Evolutionary conservation across 1,140 invertebrate genomes (phyloP), one percentile per base, ranked within the genome.

Genomic region (Bombus fervidus): DNA sequence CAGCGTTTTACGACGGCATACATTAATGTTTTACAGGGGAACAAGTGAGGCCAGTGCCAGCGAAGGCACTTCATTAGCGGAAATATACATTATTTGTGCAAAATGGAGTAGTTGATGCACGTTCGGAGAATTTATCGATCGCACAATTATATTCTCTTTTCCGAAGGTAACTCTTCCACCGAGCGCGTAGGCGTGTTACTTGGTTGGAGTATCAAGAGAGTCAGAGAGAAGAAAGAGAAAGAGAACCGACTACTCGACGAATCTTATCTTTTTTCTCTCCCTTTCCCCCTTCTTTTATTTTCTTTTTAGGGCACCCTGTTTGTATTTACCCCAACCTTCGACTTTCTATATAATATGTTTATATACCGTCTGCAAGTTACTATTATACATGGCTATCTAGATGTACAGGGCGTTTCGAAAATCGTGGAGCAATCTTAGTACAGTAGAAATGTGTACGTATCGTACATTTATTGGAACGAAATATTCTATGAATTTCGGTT

Each of bases 281-380:
- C 31, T 37, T 62, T 83, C 80, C 88, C 90, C 22, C 25, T 31
- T 31, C 64, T 25, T 68, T 68, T 68, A 68, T 83, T 89, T 86
- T 89, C 88, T 91, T 91, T 91, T 83, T 68, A 74, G 81, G 69
- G 86, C 91, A 91, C 85, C 83, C 87, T 82, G 82, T 91, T 88
- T 87, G 89, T 90, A 79, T 47, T 68, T 78, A 68, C 85, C 53
- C 83, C 75, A 81, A 78, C 76, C 81, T 28, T 82, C 81, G 64
- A 80, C 80, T 84, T 77, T 87, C 76, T 74, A 77, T 90, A 82
- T 90, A 91, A 91, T 88, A 89, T 86, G 85, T 91, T 86, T 91
- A 91, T 91, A 88, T 90, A 84, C 43, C 83, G 78, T 89, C 59
- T 79, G 75, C 43, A 69, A 85, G 87, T 90, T 88, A 91, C 86